Conservation (phyloP, 1,140 invertebrate genomes). For the Drosophila nigromelanica region DNA sequence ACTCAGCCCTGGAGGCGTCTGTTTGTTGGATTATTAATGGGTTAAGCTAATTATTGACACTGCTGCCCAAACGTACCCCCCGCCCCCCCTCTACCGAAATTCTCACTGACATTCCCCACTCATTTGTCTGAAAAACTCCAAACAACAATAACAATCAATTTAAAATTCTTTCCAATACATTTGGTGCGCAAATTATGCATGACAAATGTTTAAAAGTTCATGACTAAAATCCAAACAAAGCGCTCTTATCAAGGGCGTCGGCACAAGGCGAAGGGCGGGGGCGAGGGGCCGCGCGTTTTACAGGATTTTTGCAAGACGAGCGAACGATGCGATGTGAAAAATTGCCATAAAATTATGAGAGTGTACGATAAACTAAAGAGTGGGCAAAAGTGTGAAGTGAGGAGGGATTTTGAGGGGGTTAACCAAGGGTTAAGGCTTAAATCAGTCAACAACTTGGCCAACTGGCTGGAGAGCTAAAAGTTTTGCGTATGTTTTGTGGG, state of each 20-base stretch:
- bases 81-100: neutral
- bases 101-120: neutral
- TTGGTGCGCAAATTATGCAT: slow-evolving; percentile 80
- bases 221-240: slow-evolving; percentile 80
- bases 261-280: neutral
- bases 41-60: slow-evolving; percentile 82
- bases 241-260: slow-evolving; percentile 6
- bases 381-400: neutral
- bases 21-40: slow-evolving; percentile 69
- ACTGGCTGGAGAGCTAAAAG: neutral
- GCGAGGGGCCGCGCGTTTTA: slow-evolving; percentile 1
- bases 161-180: slow-evolving; percentile 82
- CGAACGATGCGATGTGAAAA: slow-evolving; percentile 67
- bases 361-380: slow-evolving; percentile 72
- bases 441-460: slow-evolving; percentile 2
- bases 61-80: slow-evolving; percentile 41
- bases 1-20: slow-evolving; percentile 49
- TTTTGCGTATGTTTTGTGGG: slow-evolving; percentile 9
- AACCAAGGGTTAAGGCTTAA: neutral
- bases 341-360: slow-evolving; percentile 81
- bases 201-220: slow-evolving; percentile 82
- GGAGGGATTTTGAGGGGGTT: too few species aligned
- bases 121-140: slow-evolving; percentile 3
- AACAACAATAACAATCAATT: slow-evolving; percentile 75
- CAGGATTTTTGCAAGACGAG: slow-evolving; percentile 31